phyloP scores from a whole-genome alignment of 2,888 invertebrate species.

The Tipula helvola region DNA sequence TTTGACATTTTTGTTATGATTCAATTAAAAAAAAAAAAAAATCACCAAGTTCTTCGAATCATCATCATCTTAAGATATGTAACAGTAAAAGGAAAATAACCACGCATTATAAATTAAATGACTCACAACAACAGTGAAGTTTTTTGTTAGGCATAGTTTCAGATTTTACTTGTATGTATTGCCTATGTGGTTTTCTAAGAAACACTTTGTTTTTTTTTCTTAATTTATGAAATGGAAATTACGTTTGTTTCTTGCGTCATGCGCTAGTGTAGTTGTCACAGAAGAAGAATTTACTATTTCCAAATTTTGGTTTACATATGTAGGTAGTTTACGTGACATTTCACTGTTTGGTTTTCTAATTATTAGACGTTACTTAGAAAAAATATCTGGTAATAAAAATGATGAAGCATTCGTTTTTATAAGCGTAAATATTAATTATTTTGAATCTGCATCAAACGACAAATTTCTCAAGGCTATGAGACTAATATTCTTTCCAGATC shows the following conservation, averaged over 20 bases:
- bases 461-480: too few relatives aligned
- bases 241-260: not conserved
- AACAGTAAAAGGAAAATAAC: not conserved
- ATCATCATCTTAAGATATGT: not conserved
- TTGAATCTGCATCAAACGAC: too few relatives aligned
- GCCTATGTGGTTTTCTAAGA: not conserved
- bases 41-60: not conserved
- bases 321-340: too few relatives aligned
- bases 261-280: not conserved
- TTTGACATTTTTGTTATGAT: not conserved
- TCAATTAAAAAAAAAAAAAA: not conserved
- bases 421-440: too few relatives aligned
- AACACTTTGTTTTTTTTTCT: not conserved
- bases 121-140: not conserved
- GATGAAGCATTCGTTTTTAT: too few relatives aligned
- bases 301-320: too few relatives aligned
- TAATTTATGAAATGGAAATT: not conserved
- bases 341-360: too few relatives aligned
- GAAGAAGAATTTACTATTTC: too few relatives aligned
- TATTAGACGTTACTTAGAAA: too few relatives aligned
- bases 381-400: too few relatives aligned
- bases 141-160: not conserved
- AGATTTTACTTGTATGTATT: not conserved
- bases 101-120: not conserved
- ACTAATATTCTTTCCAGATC: too few relatives aligned